These are phyloP conservation scores for Heterodera carotae DNA, from an alignment of 1,140 invertebrate species.

Conservation along the genomic window DNA sequence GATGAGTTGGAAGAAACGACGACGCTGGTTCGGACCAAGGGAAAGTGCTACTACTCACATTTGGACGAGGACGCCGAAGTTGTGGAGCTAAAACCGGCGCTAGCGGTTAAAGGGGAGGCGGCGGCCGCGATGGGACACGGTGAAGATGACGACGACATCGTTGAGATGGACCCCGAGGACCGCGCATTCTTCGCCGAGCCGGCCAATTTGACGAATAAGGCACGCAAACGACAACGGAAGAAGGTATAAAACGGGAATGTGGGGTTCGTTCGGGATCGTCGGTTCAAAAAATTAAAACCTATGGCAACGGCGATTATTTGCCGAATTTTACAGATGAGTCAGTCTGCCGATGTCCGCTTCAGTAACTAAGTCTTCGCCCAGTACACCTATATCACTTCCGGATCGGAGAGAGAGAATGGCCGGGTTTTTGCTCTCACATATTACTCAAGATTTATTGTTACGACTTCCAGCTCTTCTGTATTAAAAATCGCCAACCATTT, in stretches of 20 bases:
- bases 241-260: slow-evolving; percentile 16
- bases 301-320: no score
- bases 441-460: no score
- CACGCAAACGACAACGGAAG: not conserved
- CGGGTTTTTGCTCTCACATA: no score
- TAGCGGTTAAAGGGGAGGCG: not conserved
- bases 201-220: slow-evolving; percentile 26
- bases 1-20: not conserved
- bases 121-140: not conserved
- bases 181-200: slow-evolving; percentile 22
- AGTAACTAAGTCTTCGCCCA: not conserved
- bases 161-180: not conserved
- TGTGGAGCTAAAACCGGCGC: not conserved
- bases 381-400: no score
- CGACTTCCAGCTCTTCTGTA: no score
- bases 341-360: not conserved
- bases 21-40: not conserved
- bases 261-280: no score
- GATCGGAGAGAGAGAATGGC: no score
- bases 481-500: no score
- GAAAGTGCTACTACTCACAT: slow-evolving; percentile 14
- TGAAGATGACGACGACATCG: not conserved
- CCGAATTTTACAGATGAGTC: not conserved
- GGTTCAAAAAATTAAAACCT: not conserved
- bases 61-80: slow-evolving; percentile 13